Base-by-base conservation (phyloP, 2,113 vertebrate species). In the Salminus brasiliensis region DNA sequence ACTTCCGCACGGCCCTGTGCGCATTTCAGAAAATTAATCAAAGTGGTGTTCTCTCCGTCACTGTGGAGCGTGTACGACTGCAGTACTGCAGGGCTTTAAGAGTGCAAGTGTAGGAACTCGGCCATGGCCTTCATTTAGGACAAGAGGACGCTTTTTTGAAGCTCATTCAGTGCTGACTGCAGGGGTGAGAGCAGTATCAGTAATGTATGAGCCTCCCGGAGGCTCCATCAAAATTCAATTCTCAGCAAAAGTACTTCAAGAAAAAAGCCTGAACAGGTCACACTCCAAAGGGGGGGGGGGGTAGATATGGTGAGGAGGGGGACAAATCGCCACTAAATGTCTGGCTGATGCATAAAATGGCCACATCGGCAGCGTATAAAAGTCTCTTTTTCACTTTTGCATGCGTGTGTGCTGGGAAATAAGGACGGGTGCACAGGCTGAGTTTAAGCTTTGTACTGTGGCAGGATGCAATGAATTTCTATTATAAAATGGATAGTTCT, bases 21-120 rank as follows among this genome's bases (percentile, higher is more conserved):
- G 75, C 43, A 34, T 76, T 76, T 80, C 68, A 60, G 60, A 45
- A 71, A 55, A 76, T 68, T 72, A 41, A 76, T 76, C 79, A 74
- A 53, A 32, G 23, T 23, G 30, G 39, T 72, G 47, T 4, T 43
- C 23, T 60, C 32, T 21, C 39, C 2, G 21, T 49, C 67, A 25
- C 23, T 21, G 47, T 21, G 47, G 47, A 1, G 47, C 18, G 47
- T 21, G 68, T 39, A 74, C 15, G 43, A 23, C 71, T 41, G 43
- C 4, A 4, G 8, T 12, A 83, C 55, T 49, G 11, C 36, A 63
- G 23, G 45, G 9, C n/a, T 18, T 60, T 16, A 59, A 23, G 45
- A 25, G 23, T 27, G 15, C 18, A 23, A 65, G 57, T 41, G 29
- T 34, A 74, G 27, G 32, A 76, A 71, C 45, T 52, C 66, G 23